Conservation (phyloP, 2,888 invertebrate genomes). For the Ormyrus nitidulus region DNA sequence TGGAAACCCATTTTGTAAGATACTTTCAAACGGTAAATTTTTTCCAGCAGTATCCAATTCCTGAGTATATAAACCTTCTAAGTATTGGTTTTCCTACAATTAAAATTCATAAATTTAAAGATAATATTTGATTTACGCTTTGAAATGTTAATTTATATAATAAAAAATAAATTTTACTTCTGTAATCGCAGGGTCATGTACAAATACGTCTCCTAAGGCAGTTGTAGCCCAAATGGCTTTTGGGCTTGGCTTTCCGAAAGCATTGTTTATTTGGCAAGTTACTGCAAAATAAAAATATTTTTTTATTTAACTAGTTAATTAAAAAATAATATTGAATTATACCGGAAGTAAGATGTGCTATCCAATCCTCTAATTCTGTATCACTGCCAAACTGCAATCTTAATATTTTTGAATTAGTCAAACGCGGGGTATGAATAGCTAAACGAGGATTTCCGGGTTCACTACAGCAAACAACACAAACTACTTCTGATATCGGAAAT, state of each 20-base stretch:
- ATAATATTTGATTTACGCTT: not conserved
- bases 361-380: constrained; percentile 93
- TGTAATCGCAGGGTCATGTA: constrained; percentile 84
- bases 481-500: constrained; percentile 86
- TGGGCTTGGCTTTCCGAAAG: constrained; percentile 83
- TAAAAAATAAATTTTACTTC: constrained; percentile 72
- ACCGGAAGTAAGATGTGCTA: constrained; percentile 85
- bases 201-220: constrained; percentile 87
- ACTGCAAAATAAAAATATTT: constrained; percentile 73
- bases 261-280: constrained; percentile 84
- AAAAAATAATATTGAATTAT: constrained; percentile 49
- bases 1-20: constrained; percentile 85
- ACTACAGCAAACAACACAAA: constrained; percentile 85
- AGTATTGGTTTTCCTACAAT: constrained; percentile 68
- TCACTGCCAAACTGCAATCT: constrained; percentile 89
- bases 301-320: no score
- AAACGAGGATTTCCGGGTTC: constrained; percentile 88
- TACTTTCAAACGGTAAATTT: constrained; percentile 80
- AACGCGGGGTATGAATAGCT: constrained; percentile 84
- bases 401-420: constrained; percentile 78
- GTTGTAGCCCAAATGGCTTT: constrained; percentile 88
- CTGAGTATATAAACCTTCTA: constrained; percentile 74
- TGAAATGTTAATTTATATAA: not conserved
- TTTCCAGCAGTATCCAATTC: constrained; percentile 85
- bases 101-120: constrained; percentile 17